Conservation (phyloP, 2,113 vertebrate genomes). For the Pelodiscus sinensis region DNA sequence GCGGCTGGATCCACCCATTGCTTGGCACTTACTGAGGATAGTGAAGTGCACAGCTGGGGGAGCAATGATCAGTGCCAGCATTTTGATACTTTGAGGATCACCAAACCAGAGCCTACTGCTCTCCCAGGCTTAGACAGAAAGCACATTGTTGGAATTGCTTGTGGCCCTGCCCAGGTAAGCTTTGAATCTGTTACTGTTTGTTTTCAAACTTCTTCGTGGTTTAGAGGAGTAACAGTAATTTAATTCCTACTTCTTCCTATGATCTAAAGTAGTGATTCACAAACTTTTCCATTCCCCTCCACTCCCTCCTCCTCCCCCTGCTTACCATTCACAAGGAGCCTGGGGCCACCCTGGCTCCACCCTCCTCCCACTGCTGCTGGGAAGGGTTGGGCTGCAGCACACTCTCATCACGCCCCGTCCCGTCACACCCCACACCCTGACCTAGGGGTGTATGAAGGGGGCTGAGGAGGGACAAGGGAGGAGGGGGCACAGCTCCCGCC, state of each 20-base stretch:
- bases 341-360: no score
- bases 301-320: no score
- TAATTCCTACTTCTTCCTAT: neutral
- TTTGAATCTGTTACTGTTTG: neutral
- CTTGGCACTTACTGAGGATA: slow-evolving; percentile 93
- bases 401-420: no score
- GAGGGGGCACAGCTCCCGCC: no score
- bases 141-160: slow-evolving; percentile 94
- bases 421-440: no score
- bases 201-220: neutral
- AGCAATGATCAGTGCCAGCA: slow-evolving; percentile 98
- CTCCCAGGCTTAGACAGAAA: slow-evolving; percentile 93
- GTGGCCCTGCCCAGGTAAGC: slow-evolving; percentile 94
- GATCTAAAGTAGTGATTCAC: neutral
- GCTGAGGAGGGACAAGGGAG: no score
- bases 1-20: slow-evolving; percentile 97
- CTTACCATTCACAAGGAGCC: no score
- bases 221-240: neutral
- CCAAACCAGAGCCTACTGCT: slow-evolving; percentile 93
- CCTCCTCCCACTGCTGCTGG: no score
- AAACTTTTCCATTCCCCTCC: neutral
- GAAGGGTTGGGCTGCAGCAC: no score
- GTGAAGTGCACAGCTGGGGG: slow-evolving; percentile 97
- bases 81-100: slow-evolving; percentile 95
- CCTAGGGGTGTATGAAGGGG: no score